These are phyloP conservation scores for Telmatherina bonti DNA, from an alignment of 2,797 vertebrate species.

Conservation along the genomic window DNA sequence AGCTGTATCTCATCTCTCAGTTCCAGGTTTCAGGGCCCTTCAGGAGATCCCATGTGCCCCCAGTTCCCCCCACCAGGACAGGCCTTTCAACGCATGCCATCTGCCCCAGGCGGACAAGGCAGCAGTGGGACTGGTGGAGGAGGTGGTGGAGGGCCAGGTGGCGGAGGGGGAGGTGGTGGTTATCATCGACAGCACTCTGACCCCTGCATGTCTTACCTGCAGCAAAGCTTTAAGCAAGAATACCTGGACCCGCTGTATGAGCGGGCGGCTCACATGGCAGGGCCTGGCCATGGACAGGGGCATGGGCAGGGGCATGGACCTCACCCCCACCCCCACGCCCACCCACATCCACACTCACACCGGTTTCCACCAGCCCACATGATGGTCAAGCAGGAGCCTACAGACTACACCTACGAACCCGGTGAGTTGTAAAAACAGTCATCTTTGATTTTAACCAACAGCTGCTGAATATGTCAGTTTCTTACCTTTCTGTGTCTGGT, in stretches of 20 bases:
- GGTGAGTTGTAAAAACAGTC: conserved; percentile 81
- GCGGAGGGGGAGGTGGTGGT: conserved; percentile 58
- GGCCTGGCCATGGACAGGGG: conserved; percentile 45
- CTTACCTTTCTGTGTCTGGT: neutral
- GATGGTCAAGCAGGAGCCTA: conserved; percentile 95
- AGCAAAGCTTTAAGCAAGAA: conserved; percentile 95
- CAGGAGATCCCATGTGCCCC: conserved; percentile 86
- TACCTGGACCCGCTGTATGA: conserved; percentile 90
- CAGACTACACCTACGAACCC: conserved; percentile 91
- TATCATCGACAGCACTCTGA: conserved; percentile 90
- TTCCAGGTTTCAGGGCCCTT: conserved; percentile 86
- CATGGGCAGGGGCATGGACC: conserved; percentile 31
- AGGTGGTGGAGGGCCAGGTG: conserved; percentile 63
- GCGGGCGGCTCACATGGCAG: conserved; percentile 79
- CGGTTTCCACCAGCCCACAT: conserved; percentile 88
- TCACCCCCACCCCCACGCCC: conserved; percentile 53
- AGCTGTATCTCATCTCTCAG: conserved; percentile 57
- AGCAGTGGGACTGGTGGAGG: conserved; percentile 56
- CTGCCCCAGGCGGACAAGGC: conserved; percentile 71
- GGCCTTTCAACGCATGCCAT: conserved; percentile 85
- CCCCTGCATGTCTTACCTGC: conserved; percentile 89
- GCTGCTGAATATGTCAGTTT: neutral
- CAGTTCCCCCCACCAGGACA: conserved; percentile 87
- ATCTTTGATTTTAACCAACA: neutral
- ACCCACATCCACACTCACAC: conserved; percentile 72